Percentiles rank a stretch among this genome's conserved stretches.
These are phyloP conservation scores for Chelmon rostratus DNA, from an alignment of 2,797 vertebrate genomes.

Conservation along the genomic window DNA sequence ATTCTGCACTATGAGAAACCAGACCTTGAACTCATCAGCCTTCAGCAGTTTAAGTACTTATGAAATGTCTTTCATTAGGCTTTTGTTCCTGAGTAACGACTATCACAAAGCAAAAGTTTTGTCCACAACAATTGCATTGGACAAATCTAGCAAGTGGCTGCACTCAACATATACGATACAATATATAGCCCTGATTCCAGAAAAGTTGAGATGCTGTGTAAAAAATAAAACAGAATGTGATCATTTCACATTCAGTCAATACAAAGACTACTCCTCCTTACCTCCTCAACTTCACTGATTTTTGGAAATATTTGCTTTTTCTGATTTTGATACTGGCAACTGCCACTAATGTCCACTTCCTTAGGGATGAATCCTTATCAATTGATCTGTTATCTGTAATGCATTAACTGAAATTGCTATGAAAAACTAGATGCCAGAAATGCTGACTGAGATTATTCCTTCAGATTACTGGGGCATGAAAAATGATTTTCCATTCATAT, in stretches of 20 bases:
- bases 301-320: no score
- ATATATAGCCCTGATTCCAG: no score
- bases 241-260: no score
- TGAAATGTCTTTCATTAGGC: conserved; percentile 22
- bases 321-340: no score
- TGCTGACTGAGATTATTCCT: background rate
- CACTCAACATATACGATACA: background rate
- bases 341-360: background rate
- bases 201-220: no score
- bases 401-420: background rate
- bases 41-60: conserved; percentile 31
- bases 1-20: conserved; percentile 1
- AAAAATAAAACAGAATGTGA: no score
- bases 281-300: no score
- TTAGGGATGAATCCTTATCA: background rate
- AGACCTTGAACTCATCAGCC: conserved; percentile 15
- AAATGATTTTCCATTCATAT: background rate
- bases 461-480: background rate
- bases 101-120: conserved; percentile 6
- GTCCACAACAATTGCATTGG: background rate
- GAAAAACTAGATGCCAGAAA: background rate
- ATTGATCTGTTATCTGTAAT: background rate
- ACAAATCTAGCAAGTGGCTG: background rate
- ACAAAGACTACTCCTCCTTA: no score
- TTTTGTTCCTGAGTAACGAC: conserved; percentile 57